Evolutionary conservation across 2,113 vertebrate species (phyloP), one percentile per base, ranked within the genome.

Genomic region (Coracopsis vasa): DNA sequence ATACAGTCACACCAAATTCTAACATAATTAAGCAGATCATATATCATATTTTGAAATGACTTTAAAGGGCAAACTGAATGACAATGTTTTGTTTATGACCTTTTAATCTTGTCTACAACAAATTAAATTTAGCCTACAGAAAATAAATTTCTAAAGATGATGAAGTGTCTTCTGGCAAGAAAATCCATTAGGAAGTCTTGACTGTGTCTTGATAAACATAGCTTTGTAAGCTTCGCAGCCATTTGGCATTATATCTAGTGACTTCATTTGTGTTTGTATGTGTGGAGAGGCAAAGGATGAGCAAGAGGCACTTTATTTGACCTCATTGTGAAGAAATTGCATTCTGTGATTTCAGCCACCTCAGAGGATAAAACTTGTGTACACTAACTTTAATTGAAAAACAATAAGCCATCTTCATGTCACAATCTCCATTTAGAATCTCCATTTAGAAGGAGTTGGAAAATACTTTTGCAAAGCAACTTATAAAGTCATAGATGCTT

Each of bases 61-160:
- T 93, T 77, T 29, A 88, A 96, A 97, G 92, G 90, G 70, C 67
- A 73, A 72, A 77, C 11, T 58, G 87, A 92, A 79, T 79, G 78
- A 58, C 89, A 82, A 1, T 50, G 73, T 80, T 95, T 89, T 93
- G 77, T 92, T 95, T 88, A 86, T 96, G 94, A 92, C 92, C 94
- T 96, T 97, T 96, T 96, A 94, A 92, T 95, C 91, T 92, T 56
- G 81, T 96, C 94, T 87, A 15, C 53, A 42, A 71, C 80, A 94
- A 94, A 95, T 97, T 96, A 80, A 62, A 75, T 95, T 93, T 92
- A 74, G 70, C 65, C 60, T 37, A 11, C 45, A 35, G 87, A 62
- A 96, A 94, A 94, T 85, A 80, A 75, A 60, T 91, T 92, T 91
- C 45, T 72, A 44, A 87, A 81, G 65, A 67, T 54, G 89, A 96